Conservation (phyloP, 2,797 vertebrate species). For the Sebastes wilsoni region DNA sequence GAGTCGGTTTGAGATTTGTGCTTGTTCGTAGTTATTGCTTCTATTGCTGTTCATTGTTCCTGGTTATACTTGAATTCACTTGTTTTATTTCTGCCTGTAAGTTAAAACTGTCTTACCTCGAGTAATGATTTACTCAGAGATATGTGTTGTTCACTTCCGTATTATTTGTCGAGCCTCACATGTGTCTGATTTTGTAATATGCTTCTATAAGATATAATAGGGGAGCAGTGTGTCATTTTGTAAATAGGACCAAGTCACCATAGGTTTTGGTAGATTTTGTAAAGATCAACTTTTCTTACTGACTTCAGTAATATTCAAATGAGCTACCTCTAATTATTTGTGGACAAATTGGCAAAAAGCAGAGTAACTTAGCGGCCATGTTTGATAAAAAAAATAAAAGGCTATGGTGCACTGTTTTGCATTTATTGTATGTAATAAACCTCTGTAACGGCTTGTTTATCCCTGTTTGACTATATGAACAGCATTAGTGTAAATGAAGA, state of each 20-base stretch:
- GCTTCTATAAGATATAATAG: neutral
- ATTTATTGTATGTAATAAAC: slow-evolving; percentile 38
- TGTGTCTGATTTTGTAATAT: slow-evolving; percentile 11
- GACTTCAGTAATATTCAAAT: neutral
- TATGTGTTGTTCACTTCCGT: neutral
- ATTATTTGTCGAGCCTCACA: neutral
- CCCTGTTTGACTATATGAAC: neutral
- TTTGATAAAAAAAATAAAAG: slow-evolving; percentile 11
- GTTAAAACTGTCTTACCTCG: neutral
- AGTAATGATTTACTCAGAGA: neutral
- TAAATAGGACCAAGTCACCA: slow-evolving; percentile 9
- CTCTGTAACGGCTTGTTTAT: neutral
- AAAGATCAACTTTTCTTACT: neutral
- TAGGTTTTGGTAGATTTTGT: slow-evolving; percentile 10
- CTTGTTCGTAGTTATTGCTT: neutral
- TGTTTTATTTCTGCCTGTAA: slow-evolving; percentile 18
- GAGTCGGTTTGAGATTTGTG: neutral
- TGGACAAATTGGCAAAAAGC: neutral
- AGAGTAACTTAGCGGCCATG: neutral
- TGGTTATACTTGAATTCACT: slow-evolving; percentile 74
- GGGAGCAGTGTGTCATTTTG: slow-evolving; percentile 1
- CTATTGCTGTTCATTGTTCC: neutral
- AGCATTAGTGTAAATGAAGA: neutral
- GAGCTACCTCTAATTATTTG: slow-evolving; percentile 10
- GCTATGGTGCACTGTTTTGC: neutral